Conservation (phyloP, 2,797 vertebrate species). For the Coregonus sp. region DNA sequence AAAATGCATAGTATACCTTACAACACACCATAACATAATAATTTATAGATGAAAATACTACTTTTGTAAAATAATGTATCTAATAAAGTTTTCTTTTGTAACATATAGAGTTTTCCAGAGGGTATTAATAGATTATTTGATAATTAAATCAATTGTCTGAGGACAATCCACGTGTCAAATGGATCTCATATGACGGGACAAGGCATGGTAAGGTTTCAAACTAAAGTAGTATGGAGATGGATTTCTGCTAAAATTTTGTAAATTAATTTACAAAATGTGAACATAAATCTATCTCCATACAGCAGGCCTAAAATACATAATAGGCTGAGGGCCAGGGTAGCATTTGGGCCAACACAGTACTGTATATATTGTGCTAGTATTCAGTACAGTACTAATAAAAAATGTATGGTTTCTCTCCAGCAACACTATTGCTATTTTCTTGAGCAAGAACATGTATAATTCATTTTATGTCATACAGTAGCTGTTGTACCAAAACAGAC, state of each 20-base stretch:
- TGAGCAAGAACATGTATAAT: background rate
- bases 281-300: background rate
- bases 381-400: background rate
- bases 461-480: background rate
- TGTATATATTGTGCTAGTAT: background rate
- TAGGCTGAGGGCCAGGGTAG: background rate
- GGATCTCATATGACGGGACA: background rate
- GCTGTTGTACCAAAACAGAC: background rate
- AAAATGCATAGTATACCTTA: background rate
- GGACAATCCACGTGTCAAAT: background rate
- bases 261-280: background rate
- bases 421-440: background rate
- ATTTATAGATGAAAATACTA: background rate
- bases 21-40: background rate
- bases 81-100: background rate
- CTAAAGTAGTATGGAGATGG: background rate
- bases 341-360: background rate
- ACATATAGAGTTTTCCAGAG: background rate
- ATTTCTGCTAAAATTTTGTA: background rate
- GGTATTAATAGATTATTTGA: background rate
- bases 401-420: background rate
- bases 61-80: slow-evolving; percentile 4
- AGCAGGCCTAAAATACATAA: background rate
- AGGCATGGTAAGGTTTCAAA: background rate
- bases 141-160: background rate